These are phyloP conservation scores for Metaphire vulgaris DNA, from an alignment of 1,140 invertebrate species.

Conservation along the genomic window DNA sequence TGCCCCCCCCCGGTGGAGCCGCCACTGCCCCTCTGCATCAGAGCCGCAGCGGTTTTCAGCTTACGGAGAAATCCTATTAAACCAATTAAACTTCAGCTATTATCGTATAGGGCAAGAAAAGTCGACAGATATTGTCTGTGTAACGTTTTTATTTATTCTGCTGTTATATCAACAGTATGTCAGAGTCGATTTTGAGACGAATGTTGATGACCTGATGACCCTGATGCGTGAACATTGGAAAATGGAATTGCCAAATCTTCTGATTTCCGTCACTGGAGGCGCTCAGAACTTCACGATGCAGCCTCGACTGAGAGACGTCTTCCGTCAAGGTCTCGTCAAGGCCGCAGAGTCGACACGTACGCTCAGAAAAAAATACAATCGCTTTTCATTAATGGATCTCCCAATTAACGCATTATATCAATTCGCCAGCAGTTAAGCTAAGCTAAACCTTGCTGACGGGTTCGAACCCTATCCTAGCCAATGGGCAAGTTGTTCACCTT, in stretches of 20 bases:
- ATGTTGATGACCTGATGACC: slow-evolving; percentile 41
- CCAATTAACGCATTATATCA: too few relatives aligned
- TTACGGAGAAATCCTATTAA: neutral
- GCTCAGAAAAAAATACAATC: too few relatives aligned
- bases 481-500: too few relatives aligned
- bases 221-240: slow-evolving; percentile 50
- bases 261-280: slow-evolving; percentile 54
- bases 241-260: slow-evolving; percentile 49
- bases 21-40: neutral
- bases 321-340: slow-evolving; percentile 51
- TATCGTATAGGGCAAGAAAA: too few relatives aligned
- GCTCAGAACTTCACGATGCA: slow-evolving; percentile 53
- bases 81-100: neutral
- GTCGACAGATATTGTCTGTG: neutral
- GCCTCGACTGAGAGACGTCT: slow-evolving; percentile 48
- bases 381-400: too few relatives aligned
- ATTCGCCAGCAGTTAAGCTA: too few relatives aligned
- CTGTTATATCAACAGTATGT: slow-evolving; percentile 51
- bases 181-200: slow-evolving; percentile 43
- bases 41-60: neutral
- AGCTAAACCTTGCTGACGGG: too few relatives aligned
- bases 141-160: neutral
- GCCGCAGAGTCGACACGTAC: slow-evolving; percentile 47
- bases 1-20: neutral
- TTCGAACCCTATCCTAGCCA: too few relatives aligned